These are phyloP conservation scores for Haliaeetus leucogaster DNA, from an alignment of 2,113 vertebrate species.

Conservation along the genomic window DNA sequence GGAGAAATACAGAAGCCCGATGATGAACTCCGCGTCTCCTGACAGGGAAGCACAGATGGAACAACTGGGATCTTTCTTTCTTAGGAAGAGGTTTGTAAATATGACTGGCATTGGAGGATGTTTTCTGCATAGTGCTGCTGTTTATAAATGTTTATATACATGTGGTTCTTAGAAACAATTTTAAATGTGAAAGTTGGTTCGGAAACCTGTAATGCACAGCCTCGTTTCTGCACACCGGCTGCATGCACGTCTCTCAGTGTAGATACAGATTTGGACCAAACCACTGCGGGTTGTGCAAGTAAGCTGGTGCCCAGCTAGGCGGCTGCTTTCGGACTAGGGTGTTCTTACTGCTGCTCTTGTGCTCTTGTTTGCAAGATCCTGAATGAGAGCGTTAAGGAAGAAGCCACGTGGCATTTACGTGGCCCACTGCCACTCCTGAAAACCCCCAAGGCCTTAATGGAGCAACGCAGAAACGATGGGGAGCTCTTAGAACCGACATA, in stretches of 20 bases:
- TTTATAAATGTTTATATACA: not conserved
- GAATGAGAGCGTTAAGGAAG: not conserved
- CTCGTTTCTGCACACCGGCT: not conserved
- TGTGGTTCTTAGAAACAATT: not conserved
- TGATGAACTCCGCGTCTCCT: not conserved
- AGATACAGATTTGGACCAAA: slow-evolving; percentile 13
- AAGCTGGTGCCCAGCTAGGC: not conserved
- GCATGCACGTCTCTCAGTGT: accelerated
- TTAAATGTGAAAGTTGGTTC: not conserved
- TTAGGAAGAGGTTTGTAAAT: not conserved
- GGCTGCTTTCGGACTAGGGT: not conserved
- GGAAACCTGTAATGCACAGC: not conserved
- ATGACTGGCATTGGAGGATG: not conserved
- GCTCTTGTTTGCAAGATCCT: not conserved
- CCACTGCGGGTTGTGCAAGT: not conserved
- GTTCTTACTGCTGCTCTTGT: not conserved
- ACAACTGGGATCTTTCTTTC: not conserved
- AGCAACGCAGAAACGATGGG: not conserved
- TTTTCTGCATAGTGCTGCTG: not conserved
- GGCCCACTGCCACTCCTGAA: not conserved
- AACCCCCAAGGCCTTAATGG: not conserved
- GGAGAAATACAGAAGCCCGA: not conserved
- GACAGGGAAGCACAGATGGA: not conserved
- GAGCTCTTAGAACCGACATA: not conserved
- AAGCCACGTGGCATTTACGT: not conserved